phyloP scores from a whole-genome alignment of 2,888 invertebrate genomes.

The Cabera pusaria region DNA sequence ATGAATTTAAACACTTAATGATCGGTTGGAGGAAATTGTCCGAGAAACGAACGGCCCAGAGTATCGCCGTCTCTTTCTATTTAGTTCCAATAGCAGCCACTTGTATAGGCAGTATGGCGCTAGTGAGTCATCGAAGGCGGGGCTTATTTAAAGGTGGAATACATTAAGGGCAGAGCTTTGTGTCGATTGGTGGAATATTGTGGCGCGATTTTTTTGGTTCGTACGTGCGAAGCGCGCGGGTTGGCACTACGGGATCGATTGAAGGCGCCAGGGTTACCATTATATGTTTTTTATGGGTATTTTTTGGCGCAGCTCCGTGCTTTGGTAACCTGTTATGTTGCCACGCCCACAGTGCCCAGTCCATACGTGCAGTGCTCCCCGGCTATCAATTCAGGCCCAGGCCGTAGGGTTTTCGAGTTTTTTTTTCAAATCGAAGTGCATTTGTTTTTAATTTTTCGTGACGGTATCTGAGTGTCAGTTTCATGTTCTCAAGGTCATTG shows the following conservation, averaged over 20 bases:
- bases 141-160: constrained; percentile 54
- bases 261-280: constrained; percentile 74
- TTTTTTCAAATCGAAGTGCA: constrained; percentile 52
- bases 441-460: constrained; percentile 64
- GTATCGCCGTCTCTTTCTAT: constrained; percentile 65
- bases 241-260: constrained; percentile 77
- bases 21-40: constrained; percentile 83
- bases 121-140: constrained; percentile 53
- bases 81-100: constrained; percentile 65
- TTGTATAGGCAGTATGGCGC: constrained; percentile 69
- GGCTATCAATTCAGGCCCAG: constrained; percentile 71
- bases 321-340: constrained; percentile 77
- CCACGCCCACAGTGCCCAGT: constrained; percentile 71
- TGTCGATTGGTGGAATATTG: constrained; percentile 54
- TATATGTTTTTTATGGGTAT: constrained; percentile 82
- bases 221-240: constrained; percentile 70
- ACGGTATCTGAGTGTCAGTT: constrained; percentile 66
- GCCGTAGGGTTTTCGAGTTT: constrained; percentile 66
- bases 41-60: constrained; percentile 78
- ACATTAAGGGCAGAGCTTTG: constrained; percentile 47
- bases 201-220: constrained; percentile 72
- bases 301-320: constrained; percentile 77
- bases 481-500: constrained; percentile 36
- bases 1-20: constrained; percentile 83
- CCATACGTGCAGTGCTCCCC: constrained; percentile 61